phyloP scores from a whole-genome alignment of 2,797 vertebrate species.

The Salmo trutta region DNA sequence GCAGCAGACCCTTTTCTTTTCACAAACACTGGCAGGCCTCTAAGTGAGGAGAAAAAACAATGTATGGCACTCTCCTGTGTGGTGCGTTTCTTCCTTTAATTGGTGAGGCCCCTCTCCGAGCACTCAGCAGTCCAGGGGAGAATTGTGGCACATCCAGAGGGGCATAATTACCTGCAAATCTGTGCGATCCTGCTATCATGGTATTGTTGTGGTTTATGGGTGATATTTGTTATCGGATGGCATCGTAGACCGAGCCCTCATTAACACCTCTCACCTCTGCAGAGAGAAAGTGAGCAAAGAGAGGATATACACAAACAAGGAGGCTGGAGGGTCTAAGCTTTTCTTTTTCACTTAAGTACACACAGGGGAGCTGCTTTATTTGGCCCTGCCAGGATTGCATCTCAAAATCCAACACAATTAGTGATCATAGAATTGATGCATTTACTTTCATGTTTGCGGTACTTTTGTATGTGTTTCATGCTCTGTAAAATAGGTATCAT shows the following conservation, averaged over 20 bases:
- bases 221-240: conserved; percentile 18
- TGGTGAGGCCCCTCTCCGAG: neutral
- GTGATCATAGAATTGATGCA: neutral
- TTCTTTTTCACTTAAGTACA: neutral
- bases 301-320: neutral
- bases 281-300: conserved; percentile 5
- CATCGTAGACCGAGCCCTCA: conserved; percentile 3
- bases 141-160: conserved; percentile 2
- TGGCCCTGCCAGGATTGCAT: neutral
- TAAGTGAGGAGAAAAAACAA: neutral
- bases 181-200: neutral
- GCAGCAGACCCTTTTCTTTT: neutral
- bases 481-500: neutral
- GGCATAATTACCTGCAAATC: conserved; percentile 26
- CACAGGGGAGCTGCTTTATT: neutral
- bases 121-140: neutral
- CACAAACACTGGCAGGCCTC: neutral
- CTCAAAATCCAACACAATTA: neutral
- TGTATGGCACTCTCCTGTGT: conserved; percentile 1
- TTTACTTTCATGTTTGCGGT: neutral
- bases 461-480: neutral
- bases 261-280: conserved; percentile 19
- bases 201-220: neutral
- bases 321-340: neutral
- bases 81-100: conserved; percentile 17